phyloP scores from a whole-genome alignment of 2,888 invertebrate genomes.

The Tuberolachnus salignus region DNA sequence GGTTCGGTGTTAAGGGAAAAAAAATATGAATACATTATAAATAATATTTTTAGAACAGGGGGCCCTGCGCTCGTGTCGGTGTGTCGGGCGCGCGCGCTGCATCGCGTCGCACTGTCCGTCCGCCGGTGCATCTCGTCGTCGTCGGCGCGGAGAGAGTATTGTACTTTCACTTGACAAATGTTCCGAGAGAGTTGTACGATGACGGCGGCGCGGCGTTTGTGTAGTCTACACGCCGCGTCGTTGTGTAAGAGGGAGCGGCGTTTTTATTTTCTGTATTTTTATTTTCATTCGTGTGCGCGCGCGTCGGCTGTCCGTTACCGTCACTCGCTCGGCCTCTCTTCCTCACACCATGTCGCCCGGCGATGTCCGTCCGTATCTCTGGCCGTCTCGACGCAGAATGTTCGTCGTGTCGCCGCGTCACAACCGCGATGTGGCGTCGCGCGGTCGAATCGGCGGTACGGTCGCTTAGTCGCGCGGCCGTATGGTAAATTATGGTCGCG shows the following conservation, averaged over 20 bases:
- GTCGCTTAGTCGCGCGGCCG: background rate
- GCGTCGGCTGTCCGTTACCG: background rate
- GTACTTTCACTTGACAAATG: slow-evolving; percentile 47
- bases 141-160: slow-evolving; percentile 37
- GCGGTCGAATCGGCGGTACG: slow-evolving; percentile 16
- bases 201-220: background rate
- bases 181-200: slow-evolving; percentile 17
- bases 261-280: slow-evolving; percentile 27
- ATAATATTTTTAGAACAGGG: too few species aligned
- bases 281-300: slow-evolving; percentile 3
- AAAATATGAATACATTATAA: background rate
- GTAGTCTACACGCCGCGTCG: background rate
- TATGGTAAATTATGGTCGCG: background rate
- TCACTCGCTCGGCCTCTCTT: background rate
- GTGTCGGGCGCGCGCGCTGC: background rate
- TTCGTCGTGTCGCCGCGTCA: too few species aligned
- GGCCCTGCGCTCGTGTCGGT: too few species aligned
- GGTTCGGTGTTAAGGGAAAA: background rate
- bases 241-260: background rate
- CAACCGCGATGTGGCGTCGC: background rate
- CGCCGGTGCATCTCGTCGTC: background rate
- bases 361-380: too few species aligned
- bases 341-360: too few species aligned
- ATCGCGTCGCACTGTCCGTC: background rate
- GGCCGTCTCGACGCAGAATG: too few species aligned